Percentiles rank a stretch among this genome's conserved stretches.
Evolutionary conservation across 2,113 vertebrate genomes (phyloP).

Genomic region (Cryptotis parvus): DNA sequence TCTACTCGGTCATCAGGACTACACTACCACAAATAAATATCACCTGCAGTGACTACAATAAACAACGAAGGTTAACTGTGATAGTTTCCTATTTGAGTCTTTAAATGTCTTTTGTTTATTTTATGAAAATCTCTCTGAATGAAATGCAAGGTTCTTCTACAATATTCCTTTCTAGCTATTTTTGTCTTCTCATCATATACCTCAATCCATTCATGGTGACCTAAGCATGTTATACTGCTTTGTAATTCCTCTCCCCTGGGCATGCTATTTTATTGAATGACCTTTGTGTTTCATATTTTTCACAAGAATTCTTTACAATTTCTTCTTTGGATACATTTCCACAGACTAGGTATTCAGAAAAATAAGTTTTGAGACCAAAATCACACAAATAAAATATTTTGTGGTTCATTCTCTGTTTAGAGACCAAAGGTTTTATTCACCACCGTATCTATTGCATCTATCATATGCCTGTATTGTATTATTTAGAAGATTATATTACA

Average conservation of each 20-base stretch:
- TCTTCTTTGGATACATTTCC: background rate
- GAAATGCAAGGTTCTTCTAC: background rate
- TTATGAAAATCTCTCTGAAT: conserved; percentile 24
- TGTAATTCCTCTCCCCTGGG: background rate
- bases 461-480: background rate
- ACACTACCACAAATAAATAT: too few species aligned
- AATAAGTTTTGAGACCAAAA: background rate
- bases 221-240: background rate
- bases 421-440: background rate
- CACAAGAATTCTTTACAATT: background rate
- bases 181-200: background rate
- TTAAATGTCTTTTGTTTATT: background rate
- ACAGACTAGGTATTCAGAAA: background rate
- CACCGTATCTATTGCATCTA: too few species aligned
- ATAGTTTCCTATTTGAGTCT: background rate
- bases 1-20: too few species aligned
- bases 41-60: too few species aligned
- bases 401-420: background rate
- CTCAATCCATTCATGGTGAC: background rate
- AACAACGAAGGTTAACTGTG: too few species aligned
- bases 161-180: background rate
- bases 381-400: too few species aligned
- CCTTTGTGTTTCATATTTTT: background rate
- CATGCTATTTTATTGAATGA: background rate
- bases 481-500: background rate